These are phyloP conservation scores for Cyphomyrmex costatus DNA, from an alignment of 1,140 invertebrate species.

Conservation along the genomic window DNA sequence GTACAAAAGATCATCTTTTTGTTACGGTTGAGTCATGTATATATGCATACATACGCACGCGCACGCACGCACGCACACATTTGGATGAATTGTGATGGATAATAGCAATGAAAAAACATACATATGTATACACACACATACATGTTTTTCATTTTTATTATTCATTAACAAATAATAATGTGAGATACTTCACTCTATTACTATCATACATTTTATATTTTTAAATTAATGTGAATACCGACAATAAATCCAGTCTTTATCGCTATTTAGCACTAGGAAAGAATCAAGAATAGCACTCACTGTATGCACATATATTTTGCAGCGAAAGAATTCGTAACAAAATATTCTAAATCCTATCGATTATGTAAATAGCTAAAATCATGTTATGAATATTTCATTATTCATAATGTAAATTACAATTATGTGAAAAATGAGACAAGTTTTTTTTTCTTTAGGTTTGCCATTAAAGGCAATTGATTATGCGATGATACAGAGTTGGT, in stretches of 20 bases:
- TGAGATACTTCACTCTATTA: constrained; percentile 22
- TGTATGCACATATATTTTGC: constrained; percentile 7
- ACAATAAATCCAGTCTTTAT: constrained; percentile 34
- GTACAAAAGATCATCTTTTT: constrained; percentile 41
- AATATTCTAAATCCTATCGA: constrained; percentile 30
- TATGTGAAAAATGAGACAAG: constrained; percentile 32
- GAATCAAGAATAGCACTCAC: constrained; percentile 29
- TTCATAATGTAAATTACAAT: constrained; percentile 1
- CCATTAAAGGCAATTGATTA: background rate
- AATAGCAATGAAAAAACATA: background rate
- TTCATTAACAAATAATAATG: background rate
- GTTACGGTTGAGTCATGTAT: background rate
- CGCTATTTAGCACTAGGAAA: constrained; percentile 6
- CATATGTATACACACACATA: too few relatives aligned
- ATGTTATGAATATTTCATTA: constrained; percentile 26
- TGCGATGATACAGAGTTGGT: background rate
- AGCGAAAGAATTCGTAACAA: constrained; percentile 38
- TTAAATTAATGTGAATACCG: constrained; percentile 18
- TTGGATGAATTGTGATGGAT: background rate
- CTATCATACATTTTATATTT: constrained; percentile 21
- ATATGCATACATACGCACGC: background rate
- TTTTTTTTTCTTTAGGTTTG: background rate
- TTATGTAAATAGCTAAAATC: constrained; percentile 7
- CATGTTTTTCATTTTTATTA: constrained; percentile 1
- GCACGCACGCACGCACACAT: background rate